A percentile compares a stretch with the other conserved stretches of the same genome.
Conservation (phyloP, 2,113 vertebrate species). For the Anarhynchus alexandrinus region DNA sequence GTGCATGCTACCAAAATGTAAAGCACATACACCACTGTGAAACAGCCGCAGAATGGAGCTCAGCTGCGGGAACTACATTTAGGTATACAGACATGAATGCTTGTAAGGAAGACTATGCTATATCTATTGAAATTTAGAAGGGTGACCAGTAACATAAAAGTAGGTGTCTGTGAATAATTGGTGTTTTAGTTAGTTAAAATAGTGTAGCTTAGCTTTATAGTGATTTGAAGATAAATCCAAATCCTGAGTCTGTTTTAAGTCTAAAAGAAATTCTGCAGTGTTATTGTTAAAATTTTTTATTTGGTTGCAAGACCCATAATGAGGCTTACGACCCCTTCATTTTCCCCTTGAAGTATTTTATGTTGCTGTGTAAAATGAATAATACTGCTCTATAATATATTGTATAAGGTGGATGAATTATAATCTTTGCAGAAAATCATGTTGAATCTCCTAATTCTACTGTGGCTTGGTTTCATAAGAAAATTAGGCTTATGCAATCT, state of each 20-base stretch:
- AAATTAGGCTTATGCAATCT: neutral
- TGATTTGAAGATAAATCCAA: neutral
- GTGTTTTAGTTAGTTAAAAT: neutral
- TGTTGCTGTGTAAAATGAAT: neutral
- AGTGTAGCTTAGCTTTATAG: neutral
- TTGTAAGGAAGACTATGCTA: neutral
- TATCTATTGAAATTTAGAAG: neutral
- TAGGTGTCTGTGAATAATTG: neutral
- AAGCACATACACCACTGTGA: neutral
- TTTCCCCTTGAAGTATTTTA: neutral
- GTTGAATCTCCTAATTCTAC: neutral
- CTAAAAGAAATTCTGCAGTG: neutral
- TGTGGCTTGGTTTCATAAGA: neutral
- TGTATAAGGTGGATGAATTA: neutral
- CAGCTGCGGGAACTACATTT: neutral
- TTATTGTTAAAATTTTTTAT: neutral
- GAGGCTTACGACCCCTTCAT: neutral
- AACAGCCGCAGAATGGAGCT: neutral
- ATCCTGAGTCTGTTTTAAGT: neutral
- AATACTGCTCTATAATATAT: neutral
- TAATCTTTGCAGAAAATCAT: neutral
- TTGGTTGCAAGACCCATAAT: neutral
- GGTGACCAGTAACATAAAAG: neutral
- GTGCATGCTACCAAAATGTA: neutral
- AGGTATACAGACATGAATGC: neutral